phyloP scores from a whole-genome alignment of 2,113 vertebrate genomes.

The Gavia stellata region DNA sequence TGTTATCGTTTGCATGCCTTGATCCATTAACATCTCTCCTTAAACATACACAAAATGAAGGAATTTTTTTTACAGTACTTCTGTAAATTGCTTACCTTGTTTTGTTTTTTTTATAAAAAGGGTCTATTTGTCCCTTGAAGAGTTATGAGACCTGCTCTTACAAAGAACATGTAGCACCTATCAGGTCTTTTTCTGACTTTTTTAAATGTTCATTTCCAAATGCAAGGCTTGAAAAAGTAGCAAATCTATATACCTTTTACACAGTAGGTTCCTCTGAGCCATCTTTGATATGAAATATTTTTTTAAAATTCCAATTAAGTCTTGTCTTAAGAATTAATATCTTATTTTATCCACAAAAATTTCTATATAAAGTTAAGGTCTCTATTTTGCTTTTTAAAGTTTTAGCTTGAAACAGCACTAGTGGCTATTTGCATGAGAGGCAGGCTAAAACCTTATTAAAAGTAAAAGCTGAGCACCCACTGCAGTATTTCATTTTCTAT shows the following conservation, averaged over 20 bases:
- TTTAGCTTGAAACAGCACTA: background rate
- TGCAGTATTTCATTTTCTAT: background rate
- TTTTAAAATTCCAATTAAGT: background rate
- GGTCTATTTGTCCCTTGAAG: background rate
- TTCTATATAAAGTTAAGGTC: background rate
- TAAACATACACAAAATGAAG: background rate
- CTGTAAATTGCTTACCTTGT: background rate
- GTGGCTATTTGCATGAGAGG: background rate
- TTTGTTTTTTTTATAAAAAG: background rate
- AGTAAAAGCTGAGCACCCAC: background rate
- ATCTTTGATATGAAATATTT: background rate
- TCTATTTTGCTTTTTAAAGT: background rate
- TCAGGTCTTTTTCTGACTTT: background rate
- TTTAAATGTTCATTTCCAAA: background rate
- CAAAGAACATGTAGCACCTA: background rate
- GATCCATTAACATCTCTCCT: background rate
- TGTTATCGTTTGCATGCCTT: background rate
- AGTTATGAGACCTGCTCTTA: background rate
- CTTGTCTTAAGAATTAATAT: background rate
- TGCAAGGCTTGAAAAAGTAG: background rate
- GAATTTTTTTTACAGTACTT: background rate
- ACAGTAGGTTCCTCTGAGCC: background rate
- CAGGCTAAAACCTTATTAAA: background rate
- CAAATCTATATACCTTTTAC: background rate
- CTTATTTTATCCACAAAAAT: background rate